Conservation (phyloP, 2,888 invertebrate species). For the Meliscaeva auricollis region DNA sequence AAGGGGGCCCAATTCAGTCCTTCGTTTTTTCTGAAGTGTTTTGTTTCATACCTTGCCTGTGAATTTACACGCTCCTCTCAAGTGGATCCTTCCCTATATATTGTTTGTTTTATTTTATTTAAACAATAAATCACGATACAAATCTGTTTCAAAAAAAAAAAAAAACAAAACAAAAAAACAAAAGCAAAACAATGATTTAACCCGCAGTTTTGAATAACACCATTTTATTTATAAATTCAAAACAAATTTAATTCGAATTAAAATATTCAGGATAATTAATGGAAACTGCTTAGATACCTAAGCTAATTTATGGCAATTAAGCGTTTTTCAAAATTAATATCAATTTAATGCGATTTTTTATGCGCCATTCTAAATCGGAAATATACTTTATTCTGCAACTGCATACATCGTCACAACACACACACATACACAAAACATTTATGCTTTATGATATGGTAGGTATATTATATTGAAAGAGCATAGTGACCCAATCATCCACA, state of each 20-base stretch:
- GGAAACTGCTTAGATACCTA: slow-evolving; percentile 52
- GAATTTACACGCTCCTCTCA: slow-evolving; percentile 81
- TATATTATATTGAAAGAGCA: slow-evolving; percentile 27
- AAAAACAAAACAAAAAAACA: background rate
- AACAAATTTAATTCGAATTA: slow-evolving; percentile 63
- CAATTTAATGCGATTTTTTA: slow-evolving; percentile 56
- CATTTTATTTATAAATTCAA: slow-evolving; percentile 35
- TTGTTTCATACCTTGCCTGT: slow-evolving; percentile 84
- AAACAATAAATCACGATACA: slow-evolving; percentile 23
- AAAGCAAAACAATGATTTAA: slow-evolving; percentile 18
- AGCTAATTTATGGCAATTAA: slow-evolving; percentile 73
- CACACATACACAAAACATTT: background rate
- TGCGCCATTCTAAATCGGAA: slow-evolving; percentile 1
- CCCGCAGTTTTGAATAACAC: background rate
- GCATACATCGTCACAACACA: background rate
- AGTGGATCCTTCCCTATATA: slow-evolving; percentile 41
- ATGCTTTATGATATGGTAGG: background rate
- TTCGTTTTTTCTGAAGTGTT: slow-evolving; percentile 80
- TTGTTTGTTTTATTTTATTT: background rate
- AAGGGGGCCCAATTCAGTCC: slow-evolving; percentile 1
- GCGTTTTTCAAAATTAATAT: slow-evolving; percentile 65
- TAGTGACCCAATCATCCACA: slow-evolving; percentile 26
- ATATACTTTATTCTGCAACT: background rate
- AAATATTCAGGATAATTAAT: slow-evolving; percentile 63
- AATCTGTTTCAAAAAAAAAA: too few species aligned